Evolutionary conservation across 1,140 invertebrate genomes (phyloP), one percentile per base, ranked within the genome.

Genomic region (Babylonia areolata): DNA sequence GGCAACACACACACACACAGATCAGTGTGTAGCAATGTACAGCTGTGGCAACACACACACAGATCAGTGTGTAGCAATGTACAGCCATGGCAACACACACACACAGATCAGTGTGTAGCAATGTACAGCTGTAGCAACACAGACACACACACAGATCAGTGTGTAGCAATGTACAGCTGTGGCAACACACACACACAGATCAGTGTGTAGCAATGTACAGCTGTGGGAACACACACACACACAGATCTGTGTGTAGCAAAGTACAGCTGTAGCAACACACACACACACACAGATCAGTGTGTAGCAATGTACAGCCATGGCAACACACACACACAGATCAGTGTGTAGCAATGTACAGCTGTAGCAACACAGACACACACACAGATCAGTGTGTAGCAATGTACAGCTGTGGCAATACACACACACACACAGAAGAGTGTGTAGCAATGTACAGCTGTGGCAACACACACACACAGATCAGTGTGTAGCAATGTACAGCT

Each of bases 201-300:
- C n/a, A n/a, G n/a, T n/a, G n/a, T n/a, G n/a, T n/a, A n/a, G n/a
- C n/a, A n/a, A n/a, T n/a, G n/a, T n/a, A n/a, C n/a, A n/a, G n/a
- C n/a, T n/a, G n/a, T n/a, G n/a, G n/a, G n/a, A n/a, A 81, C 80
- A 58, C 51, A 35, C 46, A 81, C 42, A 54, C 51, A 37, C 42
- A 81, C 42, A 46, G 15, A 46, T 6, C 5, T 6, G 15, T 46
- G 42, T 15, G 42, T 46, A 46, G 5, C 5, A 5, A 15, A 6
- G 15, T 15, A 15, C 42, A 46, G 42, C 5, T 46, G 15, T 15
- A 5, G 15, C 42, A 46, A 46, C 12, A 75, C 73, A 75, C 73
- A 75, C 73, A 75, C 73, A 5, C 6, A 71, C 6, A 71, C 6
- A 71, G 23, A n/a, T n/a, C n/a, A n/a, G n/a, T n/a, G n/a, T n/a